phyloP scores from a whole-genome alignment of 92 coral and sea anemone species.

The Desmophyllum pertusum region DNA sequence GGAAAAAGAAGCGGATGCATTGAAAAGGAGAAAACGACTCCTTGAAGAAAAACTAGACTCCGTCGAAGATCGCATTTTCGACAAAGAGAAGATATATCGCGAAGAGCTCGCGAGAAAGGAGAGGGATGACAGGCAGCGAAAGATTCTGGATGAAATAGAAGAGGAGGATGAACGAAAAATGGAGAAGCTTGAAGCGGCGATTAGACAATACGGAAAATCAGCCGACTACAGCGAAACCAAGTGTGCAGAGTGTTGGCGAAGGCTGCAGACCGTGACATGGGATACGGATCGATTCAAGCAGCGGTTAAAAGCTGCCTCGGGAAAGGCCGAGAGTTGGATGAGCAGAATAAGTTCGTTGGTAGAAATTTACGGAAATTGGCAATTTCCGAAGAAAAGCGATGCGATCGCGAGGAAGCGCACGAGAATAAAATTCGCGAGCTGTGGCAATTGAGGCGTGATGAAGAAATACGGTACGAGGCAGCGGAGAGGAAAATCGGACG shows the following conservation, averaged over 20 bases:
- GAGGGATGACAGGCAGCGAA: slow-evolving; percentile 48
- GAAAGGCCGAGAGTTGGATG: slow-evolving; percentile 47
- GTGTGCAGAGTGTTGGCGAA: slow-evolving; percentile 60
- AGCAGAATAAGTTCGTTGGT: slow-evolving; percentile 61
- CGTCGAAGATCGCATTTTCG: slow-evolving; percentile 51
- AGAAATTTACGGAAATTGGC: slow-evolving; percentile 68
- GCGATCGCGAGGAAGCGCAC: slow-evolving; percentile 72
- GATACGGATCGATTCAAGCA: slow-evolving; percentile 52
- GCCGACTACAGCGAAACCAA: slow-evolving; percentile 69
- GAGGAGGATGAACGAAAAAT: slow-evolving; percentile 60
- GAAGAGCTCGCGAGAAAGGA: slow-evolving; percentile 43
- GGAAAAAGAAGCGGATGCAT: slow-evolving; percentile 48
- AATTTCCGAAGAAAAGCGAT: slow-evolving; percentile 71
- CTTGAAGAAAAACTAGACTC: slow-evolving; percentile 45
- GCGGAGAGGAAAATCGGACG: slow-evolving; percentile 63
- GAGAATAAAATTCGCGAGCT: slow-evolving; percentile 49
- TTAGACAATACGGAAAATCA: slow-evolving; percentile 43
- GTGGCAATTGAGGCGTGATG: slow-evolving; percentile 41
- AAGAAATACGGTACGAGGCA: slow-evolving; percentile 69
- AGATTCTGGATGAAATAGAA: slow-evolving; percentile 66
- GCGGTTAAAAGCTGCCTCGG: slow-evolving; percentile 42
- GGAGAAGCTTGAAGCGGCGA: slow-evolving; percentile 58
- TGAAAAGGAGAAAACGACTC: slow-evolving; percentile 41
- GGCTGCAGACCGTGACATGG: slow-evolving; percentile 44
- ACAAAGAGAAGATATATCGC: slow-evolving; percentile 28